Conservation (phyloP, 2,888 invertebrate genomes). For the Falcaria lacertinaria region DNA sequence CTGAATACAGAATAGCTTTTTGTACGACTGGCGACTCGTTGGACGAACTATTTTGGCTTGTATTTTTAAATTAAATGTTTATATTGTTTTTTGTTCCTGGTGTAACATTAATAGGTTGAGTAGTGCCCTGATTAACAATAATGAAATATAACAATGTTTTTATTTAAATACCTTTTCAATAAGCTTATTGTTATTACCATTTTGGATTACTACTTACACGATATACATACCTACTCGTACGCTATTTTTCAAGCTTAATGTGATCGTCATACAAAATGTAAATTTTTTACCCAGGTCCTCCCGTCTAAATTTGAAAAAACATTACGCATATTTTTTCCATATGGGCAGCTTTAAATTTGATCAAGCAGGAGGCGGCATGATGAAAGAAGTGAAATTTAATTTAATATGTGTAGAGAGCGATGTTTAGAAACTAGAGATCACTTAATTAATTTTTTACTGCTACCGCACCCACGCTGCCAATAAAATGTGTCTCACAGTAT, state of each 20-base stretch:
- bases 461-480: constrained; percentile 10
- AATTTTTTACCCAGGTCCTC: not conserved
- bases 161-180: not conserved
- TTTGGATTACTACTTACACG: too few relatives aligned
- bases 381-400: constrained; percentile 27
- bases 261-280: not conserved
- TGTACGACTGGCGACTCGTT: not conserved
- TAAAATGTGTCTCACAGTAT: constrained; percentile 13
- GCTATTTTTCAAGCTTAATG: not conserved
- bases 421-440: constrained; percentile 24
- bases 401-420: constrained; percentile 16
- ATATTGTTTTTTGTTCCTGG: not conserved
- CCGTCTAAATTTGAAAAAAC: not conserved
- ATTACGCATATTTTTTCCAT: constrained; percentile 11
- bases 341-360: constrained; percentile 19
- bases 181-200: not conserved
- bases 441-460: constrained; percentile 32
- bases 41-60: not conserved
- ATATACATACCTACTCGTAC: not conserved
- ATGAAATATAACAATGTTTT: not conserved
- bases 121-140: not conserved
- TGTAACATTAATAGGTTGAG: not conserved
- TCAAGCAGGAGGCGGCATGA: constrained; percentile 9
- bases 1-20: not conserved
- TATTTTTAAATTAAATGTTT: not conserved